These are phyloP conservation scores for Discoglossus pictus DNA, from an alignment of 2,797 vertebrate species.

Conservation along the genomic window DNA sequence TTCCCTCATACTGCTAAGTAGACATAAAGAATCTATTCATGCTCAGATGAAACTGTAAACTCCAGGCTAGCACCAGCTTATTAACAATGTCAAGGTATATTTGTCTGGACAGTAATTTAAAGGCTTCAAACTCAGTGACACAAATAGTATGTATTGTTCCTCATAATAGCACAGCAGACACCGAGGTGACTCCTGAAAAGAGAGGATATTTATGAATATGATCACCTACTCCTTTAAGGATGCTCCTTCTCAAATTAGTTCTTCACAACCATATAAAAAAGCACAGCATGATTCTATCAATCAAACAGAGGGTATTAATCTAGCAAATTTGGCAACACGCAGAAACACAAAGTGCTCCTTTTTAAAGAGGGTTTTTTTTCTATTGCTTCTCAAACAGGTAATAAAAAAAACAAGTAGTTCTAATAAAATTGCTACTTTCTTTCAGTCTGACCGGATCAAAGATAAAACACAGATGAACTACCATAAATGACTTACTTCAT, in stretches of 20 bases:
- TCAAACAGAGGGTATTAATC: constrained; percentile 58
- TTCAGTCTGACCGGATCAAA: constrained; percentile 54
- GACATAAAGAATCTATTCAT: neutral
- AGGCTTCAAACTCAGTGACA: neutral
- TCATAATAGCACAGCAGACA: constrained; percentile 40
- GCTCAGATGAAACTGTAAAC: constrained; percentile 4
- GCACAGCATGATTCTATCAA: constrained; percentile 50
- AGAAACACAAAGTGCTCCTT: constrained; percentile 52
- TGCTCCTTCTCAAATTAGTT: constrained; percentile 53
- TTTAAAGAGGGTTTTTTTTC: constrained; percentile 55
- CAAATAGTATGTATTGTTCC: constrained; percentile 4
- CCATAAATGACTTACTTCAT: constrained; percentile 50
- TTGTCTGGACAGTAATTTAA: constrained; percentile 8
- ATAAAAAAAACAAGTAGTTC: constrained; percentile 55
- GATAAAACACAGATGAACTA: constrained; percentile 56
- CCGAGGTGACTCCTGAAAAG: constrained; percentile 31
- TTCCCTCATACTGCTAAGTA: neutral
- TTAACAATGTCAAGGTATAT: constrained; percentile 13
- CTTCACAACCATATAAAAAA: constrained; percentile 47
- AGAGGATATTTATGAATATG: constrained; percentile 33
- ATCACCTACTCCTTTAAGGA: constrained; percentile 42
- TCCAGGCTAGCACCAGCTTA: constrained; percentile 1
- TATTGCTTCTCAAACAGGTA: constrained; percentile 58
- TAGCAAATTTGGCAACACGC: constrained; percentile 58
- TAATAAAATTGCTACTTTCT: constrained; percentile 58